Base-by-base conservation (phyloP, 2,797 vertebrate species). In the Sebastes elongatus region DNA sequence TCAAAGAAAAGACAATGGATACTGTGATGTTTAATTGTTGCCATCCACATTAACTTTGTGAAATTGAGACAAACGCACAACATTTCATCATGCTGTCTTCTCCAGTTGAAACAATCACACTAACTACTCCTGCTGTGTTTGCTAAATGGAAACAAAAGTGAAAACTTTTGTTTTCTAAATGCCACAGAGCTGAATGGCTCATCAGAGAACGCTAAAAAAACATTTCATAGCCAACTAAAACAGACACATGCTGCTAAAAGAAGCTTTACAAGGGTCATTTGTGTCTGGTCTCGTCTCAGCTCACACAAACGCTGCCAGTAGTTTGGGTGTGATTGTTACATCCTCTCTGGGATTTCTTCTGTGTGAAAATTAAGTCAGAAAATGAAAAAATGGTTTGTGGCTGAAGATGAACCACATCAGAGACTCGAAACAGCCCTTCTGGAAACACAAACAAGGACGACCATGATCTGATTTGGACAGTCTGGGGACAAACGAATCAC, bases 151-250 rank as follows among this genome's bases (percentile, higher is more conserved):
- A 72, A 49, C 11, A 60, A 61, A 75, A 38, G 23, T 55, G 64
- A 18, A 69, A 69, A 69, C 66, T 33, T 55, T 52, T 32, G 35
- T 66, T 25, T 62, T 35, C 27, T 30, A 75, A 85, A 79, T 46
- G 46, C 70, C 38, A 60, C 53, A 4, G 64, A 76, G 62, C 77
- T 13, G 32, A 82, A 80, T 18, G 74, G 55, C 78, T 84, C 85
- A 74, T 76, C 76, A 18, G 71, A 89, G 71, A 74, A 79, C 81
- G 35, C 35, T 38, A 35, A 83, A 71, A 60, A 88, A 57, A 69
- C 62, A 84, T 87, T 89, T 81, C 71, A 86, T 65, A 71, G 66
- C 63, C 77, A 85, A 88, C 86, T 87, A 66, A 80, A 85, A 76
- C 2, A 33, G 71, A 70, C 62, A 32, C 78, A 71, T 6, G 67